Base-by-base conservation (phyloP, 2,113 vertebrate genomes). In the Upupa epops region DNA sequence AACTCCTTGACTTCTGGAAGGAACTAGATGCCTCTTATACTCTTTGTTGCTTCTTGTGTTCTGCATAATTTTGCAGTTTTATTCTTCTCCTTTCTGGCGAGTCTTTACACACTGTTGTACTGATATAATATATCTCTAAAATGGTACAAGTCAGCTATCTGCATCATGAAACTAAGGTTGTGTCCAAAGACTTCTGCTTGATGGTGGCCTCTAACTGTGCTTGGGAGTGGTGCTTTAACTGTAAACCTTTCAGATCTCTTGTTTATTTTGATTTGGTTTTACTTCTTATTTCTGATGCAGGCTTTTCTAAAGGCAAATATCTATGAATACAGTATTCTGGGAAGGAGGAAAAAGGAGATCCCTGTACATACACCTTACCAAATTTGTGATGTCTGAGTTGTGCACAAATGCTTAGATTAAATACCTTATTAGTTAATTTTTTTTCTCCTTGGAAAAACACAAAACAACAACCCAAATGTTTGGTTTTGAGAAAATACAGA, bases 371-470 rank as follows among this genome's bases (percentile, higher is more conserved):
- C 17, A 31, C 29, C 26, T n/a, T 66, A 56, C 31, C 73, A 34
- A 51, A 64, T 65, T 55, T 64, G 28, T 94, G 81, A 58, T 70
- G 48, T 75, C 70, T 14, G 45, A 61, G n/a, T 84, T 93, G 28
- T 84, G 15, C 22, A 60, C 37, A 76, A 51, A 72, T 58, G 24
- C 85, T 78, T 81, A 65, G 18, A 82, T 80, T 79, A 94, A 85
- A 71, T 83, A 88, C 68, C 63, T 88, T 60, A 31, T 74, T 90
- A 46, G 45, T 34, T 86, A 94, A 87, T 89, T 80, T 75, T 52
- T 11, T 88, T 75, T 69, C 45, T 19, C 64, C 25, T 29, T 83
- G 77, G 19, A 36, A 70, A 54, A 72, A 61, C 45, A 0, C 11
- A 42, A 42, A 42, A 42, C 40, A n/a, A n/a, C 40, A 42, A 0